Evolutionary conservation across 2,888 invertebrate genomes (phyloP).

Genomic region (Noctua janthina): DNA sequence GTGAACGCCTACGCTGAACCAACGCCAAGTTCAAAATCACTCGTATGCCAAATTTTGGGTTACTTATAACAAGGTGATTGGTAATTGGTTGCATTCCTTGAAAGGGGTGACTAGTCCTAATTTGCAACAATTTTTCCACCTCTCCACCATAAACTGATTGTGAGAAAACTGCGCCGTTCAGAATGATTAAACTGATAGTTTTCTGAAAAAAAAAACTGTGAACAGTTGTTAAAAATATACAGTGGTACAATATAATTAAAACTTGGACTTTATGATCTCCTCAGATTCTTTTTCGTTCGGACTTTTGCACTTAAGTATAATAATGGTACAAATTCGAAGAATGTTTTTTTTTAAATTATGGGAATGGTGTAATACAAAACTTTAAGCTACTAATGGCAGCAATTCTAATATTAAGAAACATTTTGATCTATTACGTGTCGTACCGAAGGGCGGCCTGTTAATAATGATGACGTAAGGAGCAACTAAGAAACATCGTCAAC

Average conservation of each 20-base stretch:
- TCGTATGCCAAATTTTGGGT: background rate
- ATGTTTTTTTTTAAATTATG: background rate
- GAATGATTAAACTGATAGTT: no score
- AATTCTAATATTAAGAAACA: background rate
- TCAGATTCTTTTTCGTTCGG: conserved; percentile 10
- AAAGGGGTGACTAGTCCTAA: no score
- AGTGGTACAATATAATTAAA: conserved; percentile 20
- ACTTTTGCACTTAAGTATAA: conserved; percentile 4
- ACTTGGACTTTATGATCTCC: conserved; percentile 21
- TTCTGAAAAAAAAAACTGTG: no score
- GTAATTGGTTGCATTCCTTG: no score
- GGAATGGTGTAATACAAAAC: background rate
- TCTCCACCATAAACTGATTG: no score
- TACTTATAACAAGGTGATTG: background rate
- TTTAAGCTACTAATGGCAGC: background rate
- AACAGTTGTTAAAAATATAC: background rate
- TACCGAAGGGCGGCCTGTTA: no score
- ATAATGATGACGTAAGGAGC: background rate
- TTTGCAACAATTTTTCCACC: no score
- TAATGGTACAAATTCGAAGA: background rate
- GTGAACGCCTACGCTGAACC: conserved; percentile 9
- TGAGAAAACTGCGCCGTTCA: no score
- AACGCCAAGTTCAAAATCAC: conserved; percentile 5
- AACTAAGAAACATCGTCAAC: background rate
- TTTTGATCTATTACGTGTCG: background rate